Base-by-base conservation (phyloP, 2,113 vertebrate species). In the Petromus typicus region DNA sequence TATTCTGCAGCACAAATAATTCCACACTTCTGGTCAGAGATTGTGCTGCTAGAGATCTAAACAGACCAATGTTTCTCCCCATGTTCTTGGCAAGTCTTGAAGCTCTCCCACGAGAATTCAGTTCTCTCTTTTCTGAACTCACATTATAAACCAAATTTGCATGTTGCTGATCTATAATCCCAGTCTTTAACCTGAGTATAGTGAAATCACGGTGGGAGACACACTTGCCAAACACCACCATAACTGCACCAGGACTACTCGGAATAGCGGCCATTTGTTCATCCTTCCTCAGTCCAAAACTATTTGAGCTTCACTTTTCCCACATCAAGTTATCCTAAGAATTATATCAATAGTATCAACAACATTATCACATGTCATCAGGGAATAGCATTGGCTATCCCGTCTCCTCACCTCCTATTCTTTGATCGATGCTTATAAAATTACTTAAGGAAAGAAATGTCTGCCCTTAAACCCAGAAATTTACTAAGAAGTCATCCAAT, bases 291-390 rank as follows among this genome's bases (percentile, higher is more conserved):
- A 96, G 66, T 95, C 87, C 94, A 90, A 96, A 97, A 98, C 96
- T 97, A 96, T 96, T 97, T 97, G 61, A 97, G 89, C 78, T 96
- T 98, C 97, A 98, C 96, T 97, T 98, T 95, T 98, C 92, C 76
- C 93, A 93, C 96, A 95, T 96, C 93, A 98, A 96, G 97, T 98
- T 96, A 98, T 73, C 80, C 90, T 76, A 57, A 94, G 59, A 25
- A 14, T 96, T 97, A 89, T 96, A 96, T 85, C 86, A 98, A 85
- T 37, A 95, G 79, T 59, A 94, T 84, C 97, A 97, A 96, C 92
- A 91, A 66, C 80, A 97, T 92, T 97, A 93, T 27, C 71, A 95
- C 66, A 27, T 88, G 93, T 91, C 59, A 67, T 93, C 63, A 96
- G 87, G 83, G 54, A 67, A 34, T 54, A 20, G 63, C 73, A 96